Conservation (phyloP, 2,888 invertebrate species). For the Caenorhabditis becei region DNA sequence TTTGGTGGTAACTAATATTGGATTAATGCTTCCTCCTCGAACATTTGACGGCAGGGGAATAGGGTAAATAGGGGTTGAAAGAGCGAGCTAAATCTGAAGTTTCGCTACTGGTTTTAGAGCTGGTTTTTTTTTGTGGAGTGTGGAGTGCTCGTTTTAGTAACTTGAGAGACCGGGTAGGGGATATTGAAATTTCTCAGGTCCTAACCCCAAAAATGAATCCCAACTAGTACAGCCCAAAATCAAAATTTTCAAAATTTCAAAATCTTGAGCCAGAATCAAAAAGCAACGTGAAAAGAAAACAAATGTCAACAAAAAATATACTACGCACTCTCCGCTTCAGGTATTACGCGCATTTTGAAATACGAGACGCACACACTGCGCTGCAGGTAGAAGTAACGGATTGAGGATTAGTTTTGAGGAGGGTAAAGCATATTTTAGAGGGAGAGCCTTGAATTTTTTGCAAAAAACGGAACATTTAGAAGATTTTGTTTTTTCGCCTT, state of each 20-base stretch:
- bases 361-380: conserved; percentile 35
- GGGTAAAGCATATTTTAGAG: no score
- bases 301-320: conserved; percentile 43
- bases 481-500: no score
- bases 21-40: conserved; percentile 39
- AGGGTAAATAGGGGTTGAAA: conserved; percentile 18
- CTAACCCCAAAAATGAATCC: no score
- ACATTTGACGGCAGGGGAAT: conserved; percentile 16
- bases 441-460: no score
- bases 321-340: conserved; percentile 34
- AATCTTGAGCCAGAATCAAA: conserved; percentile 14
- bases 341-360: conserved; percentile 50
- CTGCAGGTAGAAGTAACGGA: background rate
- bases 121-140: conserved; percentile 26
- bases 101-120: conserved; percentile 33
- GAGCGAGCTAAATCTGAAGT: conserved; percentile 36
- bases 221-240: no score
- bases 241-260: no score
- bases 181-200: no score
- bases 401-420: conserved; percentile 14
- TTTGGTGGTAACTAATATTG: conserved; percentile 54
- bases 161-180: background rate
- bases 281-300: conserved; percentile 51
- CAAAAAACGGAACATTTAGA: no score
- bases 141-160: conserved; percentile 42